Conservation (phyloP, 1,140 invertebrate genomes). For the Steinernema feltiae region DNA sequence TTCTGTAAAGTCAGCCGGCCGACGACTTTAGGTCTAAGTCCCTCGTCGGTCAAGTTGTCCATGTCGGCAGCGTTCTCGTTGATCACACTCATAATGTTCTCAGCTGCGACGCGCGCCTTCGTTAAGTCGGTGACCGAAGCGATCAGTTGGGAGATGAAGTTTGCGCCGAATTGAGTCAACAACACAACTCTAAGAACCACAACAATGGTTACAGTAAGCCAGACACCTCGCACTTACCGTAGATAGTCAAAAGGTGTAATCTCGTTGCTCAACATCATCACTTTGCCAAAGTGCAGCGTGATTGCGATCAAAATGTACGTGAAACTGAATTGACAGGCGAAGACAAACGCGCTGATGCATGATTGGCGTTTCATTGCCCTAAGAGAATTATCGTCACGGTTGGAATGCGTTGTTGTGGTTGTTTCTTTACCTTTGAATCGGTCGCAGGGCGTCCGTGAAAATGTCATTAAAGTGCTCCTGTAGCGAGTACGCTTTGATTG, state of each 20-base stretch:
- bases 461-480: conserved; percentile 49
- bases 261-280: conserved; percentile 54
- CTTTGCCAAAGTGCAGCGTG: conserved; percentile 47
- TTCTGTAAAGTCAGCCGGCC: conserved; percentile 49
- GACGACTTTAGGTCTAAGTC: conserved; percentile 48
- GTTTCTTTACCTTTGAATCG: conserved; percentile 13
- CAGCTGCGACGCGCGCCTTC: conserved; percentile 50
- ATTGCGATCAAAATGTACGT: conserved; percentile 54
- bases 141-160: conserved; percentile 54
- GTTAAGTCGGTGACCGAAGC: conserved; percentile 51
- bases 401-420: too few species aligned
- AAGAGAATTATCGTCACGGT: conserved; percentile 24
- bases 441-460: conserved; percentile 48
- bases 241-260: conserved; percentile 55
- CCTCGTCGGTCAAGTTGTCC: conserved; percentile 55
- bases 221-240: too few species aligned
- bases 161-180: conserved; percentile 54
- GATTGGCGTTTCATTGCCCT: conserved; percentile 54
- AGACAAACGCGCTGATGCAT: conserved; percentile 49
- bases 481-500: conserved; percentile 52
- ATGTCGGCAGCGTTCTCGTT: conserved; percentile 47
- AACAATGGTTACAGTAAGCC: too few species aligned
- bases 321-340: conserved; percentile 53
- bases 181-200: conserved; percentile 44
- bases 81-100: conserved; percentile 47